Evolutionary conservation across 2,888 invertebrate genomes (phyloP).

Genomic region (Pristionchus maxplancki): DNA sequence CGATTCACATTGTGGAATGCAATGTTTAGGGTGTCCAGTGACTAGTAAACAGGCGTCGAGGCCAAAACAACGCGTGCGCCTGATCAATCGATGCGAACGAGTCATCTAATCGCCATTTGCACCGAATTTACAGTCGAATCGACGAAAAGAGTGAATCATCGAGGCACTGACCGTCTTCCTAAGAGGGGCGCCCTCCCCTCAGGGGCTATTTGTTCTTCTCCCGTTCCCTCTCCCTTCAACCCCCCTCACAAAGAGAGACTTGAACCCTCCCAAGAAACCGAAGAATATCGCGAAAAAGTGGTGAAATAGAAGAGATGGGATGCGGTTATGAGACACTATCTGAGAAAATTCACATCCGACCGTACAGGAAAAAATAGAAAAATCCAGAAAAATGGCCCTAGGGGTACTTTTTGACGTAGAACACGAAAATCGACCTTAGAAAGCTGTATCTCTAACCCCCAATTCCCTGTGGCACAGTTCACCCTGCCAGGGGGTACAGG

Average conservation of each 20-base stretch:
- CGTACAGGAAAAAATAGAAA: too few species aligned
- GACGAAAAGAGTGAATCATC: slow-evolving; percentile 14
- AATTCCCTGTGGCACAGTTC: too few species aligned
- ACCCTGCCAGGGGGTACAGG: too few species aligned
- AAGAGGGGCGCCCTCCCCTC: not conserved
- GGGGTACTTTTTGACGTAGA: too few species aligned
- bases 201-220: slow-evolving; percentile 41
- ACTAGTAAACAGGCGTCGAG: not conserved
- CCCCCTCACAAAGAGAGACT: not conserved
- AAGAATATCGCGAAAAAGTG: not conserved
- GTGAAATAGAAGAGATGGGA: not conserved
- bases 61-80: not conserved
- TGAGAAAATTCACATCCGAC: too few species aligned
- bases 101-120: not conserved
- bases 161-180: not conserved
- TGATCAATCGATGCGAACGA: not conserved
- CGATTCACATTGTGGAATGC: not conserved
- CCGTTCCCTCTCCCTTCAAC: slow-evolving; percentile 15
- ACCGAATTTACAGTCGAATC: not conserved
- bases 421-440: too few species aligned
- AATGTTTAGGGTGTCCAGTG: not conserved
- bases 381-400: too few species aligned
- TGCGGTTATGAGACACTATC: too few species aligned
- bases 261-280: slow-evolving; percentile 4
- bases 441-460: too few species aligned